Conservation (phyloP, 2,113 vertebrate genomes). For the Leucosticte australis region DNA sequence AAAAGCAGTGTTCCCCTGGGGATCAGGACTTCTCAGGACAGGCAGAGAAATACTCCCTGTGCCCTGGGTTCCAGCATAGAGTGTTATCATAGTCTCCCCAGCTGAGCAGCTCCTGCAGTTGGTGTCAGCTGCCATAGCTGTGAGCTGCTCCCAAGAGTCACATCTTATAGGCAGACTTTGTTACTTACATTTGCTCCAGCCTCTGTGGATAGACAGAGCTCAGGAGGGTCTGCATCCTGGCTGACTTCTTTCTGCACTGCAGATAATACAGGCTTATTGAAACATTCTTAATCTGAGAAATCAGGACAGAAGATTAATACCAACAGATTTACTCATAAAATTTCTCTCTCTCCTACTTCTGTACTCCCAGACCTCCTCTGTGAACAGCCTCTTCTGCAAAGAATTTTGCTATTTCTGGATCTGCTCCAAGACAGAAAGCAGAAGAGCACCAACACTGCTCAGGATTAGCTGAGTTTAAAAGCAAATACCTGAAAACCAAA, state of each 20-base stretch:
- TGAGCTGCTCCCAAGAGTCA: not conserved
- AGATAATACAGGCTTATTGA: not conserved
- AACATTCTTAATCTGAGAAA: not conserved
- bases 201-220: not conserved
- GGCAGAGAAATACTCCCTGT: too few relatives aligned
- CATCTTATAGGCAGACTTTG: not conserved
- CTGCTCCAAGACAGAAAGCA: not conserved
- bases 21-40: too few relatives aligned
- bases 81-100: not conserved
- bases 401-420: not conserved
- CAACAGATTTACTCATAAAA: not conserved
- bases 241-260: not conserved
- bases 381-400: not conserved
- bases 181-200: not conserved
- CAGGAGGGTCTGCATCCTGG: not conserved
- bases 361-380: not conserved
- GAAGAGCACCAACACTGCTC: not conserved
- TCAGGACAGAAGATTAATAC: not conserved
- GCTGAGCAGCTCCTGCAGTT: not conserved
- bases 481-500: not conserved
- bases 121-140: not conserved
- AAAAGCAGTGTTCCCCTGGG: too few relatives aligned
- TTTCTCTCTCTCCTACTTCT: not conserved
- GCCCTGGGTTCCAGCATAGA: too few relatives aligned
- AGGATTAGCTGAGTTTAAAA: not conserved